phyloP scores from a whole-genome alignment of 2,888 invertebrate genomes.

The Cataglyphis albicans region DNA sequence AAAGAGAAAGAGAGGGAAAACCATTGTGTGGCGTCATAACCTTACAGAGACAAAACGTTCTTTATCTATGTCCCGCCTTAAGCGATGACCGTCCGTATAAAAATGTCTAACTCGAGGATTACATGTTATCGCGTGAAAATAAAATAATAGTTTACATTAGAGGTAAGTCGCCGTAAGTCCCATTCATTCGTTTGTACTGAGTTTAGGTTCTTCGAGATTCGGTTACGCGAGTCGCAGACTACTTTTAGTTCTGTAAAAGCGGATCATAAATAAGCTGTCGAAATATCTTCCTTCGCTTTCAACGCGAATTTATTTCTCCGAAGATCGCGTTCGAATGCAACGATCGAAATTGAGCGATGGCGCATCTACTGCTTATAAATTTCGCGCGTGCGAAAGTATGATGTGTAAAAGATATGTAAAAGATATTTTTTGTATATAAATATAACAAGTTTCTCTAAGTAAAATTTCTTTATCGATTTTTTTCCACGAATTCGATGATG shows the following conservation, averaged over 20 bases:
- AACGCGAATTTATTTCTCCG: background rate
- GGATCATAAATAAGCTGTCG: background rate
- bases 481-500: slow-evolving; percentile 17
- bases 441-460: background rate
- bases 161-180: background rate
- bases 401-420: too few relatives aligned
- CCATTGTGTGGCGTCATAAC: background rate
- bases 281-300: background rate
- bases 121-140: background rate
- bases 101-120: background rate
- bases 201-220: background rate
- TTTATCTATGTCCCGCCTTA: background rate
- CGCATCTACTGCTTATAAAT: too few relatives aligned
- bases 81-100: background rate
- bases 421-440: too few relatives aligned
- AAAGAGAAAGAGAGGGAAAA: background rate
- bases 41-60: background rate
- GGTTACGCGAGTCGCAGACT: background rate
- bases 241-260: background rate
- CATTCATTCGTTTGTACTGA: background rate
- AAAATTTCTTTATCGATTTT: background rate
- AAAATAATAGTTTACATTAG: background rate
- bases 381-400: background rate
- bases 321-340: background rate
- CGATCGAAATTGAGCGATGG: background rate